A percentile compares a stretch with the other conserved stretches of the same genome.
Evolutionary conservation across 2,888 invertebrate genomes (phyloP).

Genomic region (Amblyjoppa proteus): DNA sequence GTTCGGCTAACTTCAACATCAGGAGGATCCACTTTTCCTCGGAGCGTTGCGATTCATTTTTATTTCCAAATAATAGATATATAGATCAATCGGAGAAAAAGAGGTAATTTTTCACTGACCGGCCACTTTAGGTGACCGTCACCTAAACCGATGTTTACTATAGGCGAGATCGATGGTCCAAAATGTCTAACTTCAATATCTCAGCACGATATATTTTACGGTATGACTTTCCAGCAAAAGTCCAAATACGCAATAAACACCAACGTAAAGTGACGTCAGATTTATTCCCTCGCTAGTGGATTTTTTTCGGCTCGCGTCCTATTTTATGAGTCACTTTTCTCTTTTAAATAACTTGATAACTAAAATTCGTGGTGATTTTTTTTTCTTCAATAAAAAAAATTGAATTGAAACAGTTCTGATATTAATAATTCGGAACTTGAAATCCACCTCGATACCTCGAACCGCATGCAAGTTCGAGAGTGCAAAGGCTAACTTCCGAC

Average conservation of each 20-base stretch:
- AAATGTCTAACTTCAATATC: background rate
- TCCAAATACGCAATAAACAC: no score
- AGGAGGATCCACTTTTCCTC: background rate
- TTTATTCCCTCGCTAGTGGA: background rate
- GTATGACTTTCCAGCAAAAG: no score
- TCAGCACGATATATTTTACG: background rate
- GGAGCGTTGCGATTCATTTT: slow-evolving; percentile 3
- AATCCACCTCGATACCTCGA: background rate
- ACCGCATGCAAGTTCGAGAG: background rate
- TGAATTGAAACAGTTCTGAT: background rate
- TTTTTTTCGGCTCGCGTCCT: background rate
- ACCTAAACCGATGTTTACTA: background rate
- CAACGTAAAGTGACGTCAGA: no score
- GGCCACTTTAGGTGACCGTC: background rate
- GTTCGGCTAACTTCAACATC: slow-evolving; percentile 38
- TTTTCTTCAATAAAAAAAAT: background rate
- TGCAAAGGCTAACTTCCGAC: slow-evolving; percentile 68
- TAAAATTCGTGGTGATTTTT: background rate
- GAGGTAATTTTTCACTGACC: slow-evolving; percentile 11
- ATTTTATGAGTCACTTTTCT: background rate
- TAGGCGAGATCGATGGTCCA: background rate
- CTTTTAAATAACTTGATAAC: background rate
- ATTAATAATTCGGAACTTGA: background rate
- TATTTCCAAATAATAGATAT: slow-evolving; percentile 20
- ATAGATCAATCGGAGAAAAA: background rate